Conservation (phyloP, 2,113 vertebrate species). For the Hemiscyllium ocellatum region DNA sequence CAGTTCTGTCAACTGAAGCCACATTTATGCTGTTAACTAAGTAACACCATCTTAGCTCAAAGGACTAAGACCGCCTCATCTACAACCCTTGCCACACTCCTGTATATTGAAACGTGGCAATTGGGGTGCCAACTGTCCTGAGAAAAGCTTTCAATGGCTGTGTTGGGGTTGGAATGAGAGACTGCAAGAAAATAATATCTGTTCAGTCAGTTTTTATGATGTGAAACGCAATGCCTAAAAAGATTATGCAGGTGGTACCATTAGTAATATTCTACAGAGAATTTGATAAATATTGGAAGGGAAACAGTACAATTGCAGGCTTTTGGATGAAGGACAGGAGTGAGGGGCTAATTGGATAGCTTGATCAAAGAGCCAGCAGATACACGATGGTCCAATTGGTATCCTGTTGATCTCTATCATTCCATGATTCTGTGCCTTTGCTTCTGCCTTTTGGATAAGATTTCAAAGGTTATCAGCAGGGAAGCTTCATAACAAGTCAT, state of each 20-base stretch:
- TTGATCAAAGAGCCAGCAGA: background rate
- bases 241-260: background rate
- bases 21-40: background rate
- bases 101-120: background rate
- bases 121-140: background rate
- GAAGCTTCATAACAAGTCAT: slow-evolving; percentile 3
- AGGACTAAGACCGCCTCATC: background rate
- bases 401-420: background rate
- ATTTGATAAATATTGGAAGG: background rate
- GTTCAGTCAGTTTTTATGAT: background rate
- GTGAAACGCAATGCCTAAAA: background rate
- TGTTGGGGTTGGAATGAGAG: background rate
- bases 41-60: background rate
- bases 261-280: background rate
- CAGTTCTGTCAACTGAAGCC: background rate
- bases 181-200: background rate
- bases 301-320: background rate
- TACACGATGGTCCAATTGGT: background rate
- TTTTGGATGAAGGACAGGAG: background rate
- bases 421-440: background rate
- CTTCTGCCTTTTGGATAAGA: background rate
- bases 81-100: background rate
- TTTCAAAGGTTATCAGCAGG: slow-evolving; percentile 8
- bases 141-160: background rate
- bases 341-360: background rate